phyloP scores from a whole-genome alignment of 2,113 vertebrate genomes.

The Raja brachyura region DNA sequence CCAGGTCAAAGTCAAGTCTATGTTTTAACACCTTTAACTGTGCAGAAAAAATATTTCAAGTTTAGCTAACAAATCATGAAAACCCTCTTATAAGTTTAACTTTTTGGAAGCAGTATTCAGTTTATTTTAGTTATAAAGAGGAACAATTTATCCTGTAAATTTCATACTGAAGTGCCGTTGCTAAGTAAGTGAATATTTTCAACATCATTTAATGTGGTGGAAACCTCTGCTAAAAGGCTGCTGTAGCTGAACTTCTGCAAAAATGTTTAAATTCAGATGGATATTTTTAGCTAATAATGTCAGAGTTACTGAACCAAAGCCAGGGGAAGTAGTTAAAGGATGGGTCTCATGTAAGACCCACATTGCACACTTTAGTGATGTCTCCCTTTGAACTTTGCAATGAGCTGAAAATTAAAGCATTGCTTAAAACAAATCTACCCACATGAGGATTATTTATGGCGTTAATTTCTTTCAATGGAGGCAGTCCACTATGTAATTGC shows the following conservation, averaged over 20 bases:
- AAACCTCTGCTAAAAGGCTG: too few species aligned
- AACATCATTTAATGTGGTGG: neutral
- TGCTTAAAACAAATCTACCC: neutral
- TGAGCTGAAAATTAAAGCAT: neutral
- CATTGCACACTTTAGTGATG: too few species aligned
- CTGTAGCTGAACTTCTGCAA: too few species aligned
- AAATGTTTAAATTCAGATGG: too few species aligned
- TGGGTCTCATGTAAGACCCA: neutral
- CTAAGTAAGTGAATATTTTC: neutral
- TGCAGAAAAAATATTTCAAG: neutral
- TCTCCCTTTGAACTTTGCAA: neutral
- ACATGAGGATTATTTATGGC: constrained; percentile 13
- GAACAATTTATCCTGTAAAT: neutral
- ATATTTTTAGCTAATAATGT: too few species aligned
- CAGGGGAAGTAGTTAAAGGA: neutral
- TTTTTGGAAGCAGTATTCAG: neutral
- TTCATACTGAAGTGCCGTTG: neutral
- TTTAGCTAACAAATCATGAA: neutral
- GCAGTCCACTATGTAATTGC: constrained; percentile 35
- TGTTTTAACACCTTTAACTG: neutral
- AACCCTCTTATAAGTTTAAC: neutral
- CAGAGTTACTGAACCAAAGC: too few species aligned
- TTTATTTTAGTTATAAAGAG: constrained; percentile 4
- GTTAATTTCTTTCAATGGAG: neutral
- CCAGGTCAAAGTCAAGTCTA: neutral